phyloP scores from a whole-genome alignment of 2,797 vertebrate genomes.

The Ispidina picta region DNA sequence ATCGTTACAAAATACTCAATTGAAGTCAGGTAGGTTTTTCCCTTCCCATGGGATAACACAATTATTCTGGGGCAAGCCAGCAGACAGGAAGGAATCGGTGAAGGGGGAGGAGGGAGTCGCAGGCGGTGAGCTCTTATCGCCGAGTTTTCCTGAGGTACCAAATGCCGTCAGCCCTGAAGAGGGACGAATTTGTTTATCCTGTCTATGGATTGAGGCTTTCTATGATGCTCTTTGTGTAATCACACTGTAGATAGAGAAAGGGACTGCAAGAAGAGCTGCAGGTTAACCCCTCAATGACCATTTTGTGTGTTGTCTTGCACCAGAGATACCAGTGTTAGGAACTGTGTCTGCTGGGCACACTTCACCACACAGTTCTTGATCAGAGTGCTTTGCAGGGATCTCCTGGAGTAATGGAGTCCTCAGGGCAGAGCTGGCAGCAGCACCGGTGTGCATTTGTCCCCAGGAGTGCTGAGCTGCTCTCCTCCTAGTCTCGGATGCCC shows the following conservation, averaged over 20 bases:
- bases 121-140: background rate
- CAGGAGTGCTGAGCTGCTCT: background rate
- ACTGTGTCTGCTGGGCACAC: background rate
- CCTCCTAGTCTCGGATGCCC: background rate
- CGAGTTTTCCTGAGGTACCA: background rate
- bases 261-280: background rate
- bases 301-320: background rate
- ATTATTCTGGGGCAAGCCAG: background rate
- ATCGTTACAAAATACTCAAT: background rate
- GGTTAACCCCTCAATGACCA: background rate
- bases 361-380: rapidly evolving
- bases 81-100: background rate
- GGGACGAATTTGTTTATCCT: background rate
- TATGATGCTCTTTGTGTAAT: background rate
- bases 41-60: background rate
- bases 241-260: rapidly evolving
- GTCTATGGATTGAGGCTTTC: background rate
- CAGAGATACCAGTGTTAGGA: background rate
- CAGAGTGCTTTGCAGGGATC: background rate
- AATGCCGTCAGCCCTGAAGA: background rate
- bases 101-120: background rate
- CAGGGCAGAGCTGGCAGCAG: background rate
- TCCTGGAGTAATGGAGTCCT: background rate
- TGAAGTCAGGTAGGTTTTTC: background rate
- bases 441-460: background rate